A percentile compares a stretch with the other conserved stretches of the same genome.
Conservation (phyloP, 2,888 invertebrate species). For the Tholera decimalis region DNA sequence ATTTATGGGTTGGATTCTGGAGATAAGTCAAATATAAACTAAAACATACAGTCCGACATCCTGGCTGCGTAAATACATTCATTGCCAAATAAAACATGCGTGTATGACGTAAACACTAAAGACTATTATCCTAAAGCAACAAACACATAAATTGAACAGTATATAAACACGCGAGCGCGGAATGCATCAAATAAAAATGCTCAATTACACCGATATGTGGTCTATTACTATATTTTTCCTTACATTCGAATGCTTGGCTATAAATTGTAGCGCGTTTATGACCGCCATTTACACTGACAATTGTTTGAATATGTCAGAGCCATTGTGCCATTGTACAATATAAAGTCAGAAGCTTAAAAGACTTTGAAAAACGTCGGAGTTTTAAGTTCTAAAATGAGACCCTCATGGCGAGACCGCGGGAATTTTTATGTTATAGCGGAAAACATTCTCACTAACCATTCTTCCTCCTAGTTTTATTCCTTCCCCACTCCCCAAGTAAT, state of each 20-base stretch:
- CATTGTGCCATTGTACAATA: not conserved
- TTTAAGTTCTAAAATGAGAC: too few relatives aligned
- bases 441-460: too few relatives aligned
- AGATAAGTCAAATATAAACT: conserved; percentile 3
- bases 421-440: too few relatives aligned
- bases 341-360: conserved; percentile 12
- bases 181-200: conserved; percentile 38
- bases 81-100: conserved; percentile 28
- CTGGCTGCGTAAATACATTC: conserved; percentile 4
- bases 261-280: conserved; percentile 29
- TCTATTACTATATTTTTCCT: conserved; percentile 26
- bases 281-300: conserved; percentile 30
- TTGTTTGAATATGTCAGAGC: conserved; percentile 42
- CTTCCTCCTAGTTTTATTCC: too few relatives aligned
- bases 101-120: conserved; percentile 20
- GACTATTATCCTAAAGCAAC: conserved; percentile 31
- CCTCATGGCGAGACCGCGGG: too few relatives aligned
- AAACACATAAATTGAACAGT: conserved; percentile 38
- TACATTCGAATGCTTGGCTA: conserved; percentile 6
- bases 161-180: conserved; percentile 20
- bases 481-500: too few relatives aligned
- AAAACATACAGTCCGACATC: conserved; percentile 28
- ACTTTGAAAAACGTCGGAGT: not conserved
- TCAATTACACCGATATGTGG: conserved; percentile 34
- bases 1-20: conserved; percentile 11